Percentiles rank a stretch among this genome's conserved stretches.
These are phyloP conservation scores for Lathamus discolor DNA, from an alignment of 2,113 vertebrate species.

Conservation along the genomic window DNA sequence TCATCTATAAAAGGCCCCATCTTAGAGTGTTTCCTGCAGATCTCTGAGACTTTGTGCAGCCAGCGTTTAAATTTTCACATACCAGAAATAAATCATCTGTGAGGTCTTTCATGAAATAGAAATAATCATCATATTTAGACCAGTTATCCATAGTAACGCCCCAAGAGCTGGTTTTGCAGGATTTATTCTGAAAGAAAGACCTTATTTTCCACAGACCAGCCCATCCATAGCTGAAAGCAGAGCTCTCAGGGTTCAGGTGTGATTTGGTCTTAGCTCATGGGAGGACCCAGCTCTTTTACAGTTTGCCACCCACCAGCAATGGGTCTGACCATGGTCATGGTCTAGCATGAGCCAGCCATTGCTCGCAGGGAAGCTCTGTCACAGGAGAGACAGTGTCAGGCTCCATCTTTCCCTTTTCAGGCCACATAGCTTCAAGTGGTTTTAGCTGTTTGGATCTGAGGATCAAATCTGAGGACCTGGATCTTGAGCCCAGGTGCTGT, in stretches of 20 bases:
- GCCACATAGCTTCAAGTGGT: fast-evolving
- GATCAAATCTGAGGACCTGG: not conserved
- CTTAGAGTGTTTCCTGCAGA: not conserved
- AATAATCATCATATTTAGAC: not conserved
- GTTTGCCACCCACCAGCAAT: not conserved
- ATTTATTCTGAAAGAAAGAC: not conserved
- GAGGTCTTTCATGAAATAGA: not conserved
- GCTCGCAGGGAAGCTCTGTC: not conserved
- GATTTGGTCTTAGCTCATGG: not conserved
- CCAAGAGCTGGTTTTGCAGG: not conserved
- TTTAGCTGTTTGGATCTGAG: not conserved
- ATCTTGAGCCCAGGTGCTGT: not conserved
- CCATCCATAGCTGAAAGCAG: not conserved
- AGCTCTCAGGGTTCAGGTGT: not conserved
- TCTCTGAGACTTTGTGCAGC: not conserved
- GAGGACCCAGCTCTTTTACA: not conserved
- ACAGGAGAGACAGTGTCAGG: not conserved
- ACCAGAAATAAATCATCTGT: not conserved
- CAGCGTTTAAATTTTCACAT: not conserved
- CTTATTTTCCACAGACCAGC: not conserved
- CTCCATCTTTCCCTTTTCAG: not conserved
- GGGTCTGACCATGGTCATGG: not conserved
- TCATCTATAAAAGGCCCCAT: not conserved
- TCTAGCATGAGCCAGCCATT: not conserved
- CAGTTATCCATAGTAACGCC: not conserved